Conservation (phyloP, 2,797 vertebrate genomes). For the Alcedo atthis region DNA sequence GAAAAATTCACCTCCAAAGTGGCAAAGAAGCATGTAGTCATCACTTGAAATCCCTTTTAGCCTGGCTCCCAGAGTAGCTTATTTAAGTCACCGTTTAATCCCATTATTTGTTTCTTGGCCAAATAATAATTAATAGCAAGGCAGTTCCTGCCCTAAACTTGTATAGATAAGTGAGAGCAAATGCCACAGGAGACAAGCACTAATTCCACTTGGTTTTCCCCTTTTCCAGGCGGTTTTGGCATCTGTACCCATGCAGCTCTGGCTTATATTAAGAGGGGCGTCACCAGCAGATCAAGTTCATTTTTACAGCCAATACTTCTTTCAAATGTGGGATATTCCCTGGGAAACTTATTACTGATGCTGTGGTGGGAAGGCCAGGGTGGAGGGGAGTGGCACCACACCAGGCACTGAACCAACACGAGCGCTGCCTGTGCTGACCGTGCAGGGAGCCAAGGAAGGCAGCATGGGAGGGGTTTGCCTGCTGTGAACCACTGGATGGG, state of each 20-base stretch:
- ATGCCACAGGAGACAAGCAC: slow-evolving; percentile 1
- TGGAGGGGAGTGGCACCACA: fast-evolving
- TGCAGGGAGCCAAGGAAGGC: not conserved
- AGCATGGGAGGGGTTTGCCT: not conserved
- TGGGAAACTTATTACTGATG: not conserved
- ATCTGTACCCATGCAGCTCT: fast-evolving
- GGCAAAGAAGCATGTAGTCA: not conserved
- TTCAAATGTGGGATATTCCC: slow-evolving; percentile 44
- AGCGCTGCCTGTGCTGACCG: fast-evolving
- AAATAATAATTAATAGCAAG: slow-evolving; percentile 48
- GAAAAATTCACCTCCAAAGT: not conserved
- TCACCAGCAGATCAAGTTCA: not conserved
- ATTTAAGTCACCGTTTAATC: slow-evolving; percentile 16
- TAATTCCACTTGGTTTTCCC: not conserved
- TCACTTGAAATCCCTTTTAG: not conserved
- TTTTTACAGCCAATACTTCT: slow-evolving; percentile 1
- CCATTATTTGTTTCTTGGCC: slow-evolving; percentile 28
- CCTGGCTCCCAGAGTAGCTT: not conserved
- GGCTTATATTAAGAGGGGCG: not conserved
- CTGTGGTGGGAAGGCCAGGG: not conserved
- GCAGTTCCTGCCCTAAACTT: slow-evolving; percentile 27
- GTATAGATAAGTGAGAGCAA: slow-evolving; percentile 25
- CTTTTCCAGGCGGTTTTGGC: slow-evolving; percentile 11
- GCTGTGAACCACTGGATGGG: not conserved
- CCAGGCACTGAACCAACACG: not conserved